Evolutionary conservation across 2,888 invertebrate genomes (phyloP), one percentile per base, ranked within the genome.

Genomic region (Cheilosia grossa): DNA sequence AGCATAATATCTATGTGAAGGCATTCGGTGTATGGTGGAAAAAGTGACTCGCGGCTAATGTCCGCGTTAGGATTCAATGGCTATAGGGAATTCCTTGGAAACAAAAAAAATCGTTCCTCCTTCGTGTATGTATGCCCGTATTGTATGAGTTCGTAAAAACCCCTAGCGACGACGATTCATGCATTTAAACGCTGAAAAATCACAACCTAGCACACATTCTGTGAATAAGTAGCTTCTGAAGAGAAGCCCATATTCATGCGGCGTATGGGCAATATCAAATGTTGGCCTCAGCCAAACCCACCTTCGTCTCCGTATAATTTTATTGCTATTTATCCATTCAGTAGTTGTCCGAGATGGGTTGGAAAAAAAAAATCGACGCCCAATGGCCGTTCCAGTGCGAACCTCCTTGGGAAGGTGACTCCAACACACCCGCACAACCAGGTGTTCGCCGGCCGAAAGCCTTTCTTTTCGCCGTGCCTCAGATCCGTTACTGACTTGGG

Each of bases 241-340:
- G 74, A 69, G 69, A 47, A 70, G 69, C 51, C 74, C 80, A 80
- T 77, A 85, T 81, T 81, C 66, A 72, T 83, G 79, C 66, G 64
- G 74, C 74, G 56, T 74, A 37, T 37, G 73, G 73, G 69, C 69
- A 61, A 80, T 82, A 82, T 74, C 74, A 79, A 51, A 58, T 54
- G 44, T 77, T 67, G 75, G 75, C 74, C 75, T 73, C 40, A 61
- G 80, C 81, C 83, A 81, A 72, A 85, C 85, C 85, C 81, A 85
- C 85, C 85, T 85, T 85, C 58, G 83, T 73, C 63, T 85, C 77
- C 63, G 85, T 82, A 86, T 82, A 86, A 86, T 86, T 86, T 86
- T 78, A 86, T 86, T 78, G 82, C 86, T 86, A 69, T 86, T 86
- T 86, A 86, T 86, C 86, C 86, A 86, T 86, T 86, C 86, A 86